Evolutionary conservation across 2,888 invertebrate genomes (phyloP), one percentile per base, ranked within the genome.

Genomic region (Nomada flava): DNA sequence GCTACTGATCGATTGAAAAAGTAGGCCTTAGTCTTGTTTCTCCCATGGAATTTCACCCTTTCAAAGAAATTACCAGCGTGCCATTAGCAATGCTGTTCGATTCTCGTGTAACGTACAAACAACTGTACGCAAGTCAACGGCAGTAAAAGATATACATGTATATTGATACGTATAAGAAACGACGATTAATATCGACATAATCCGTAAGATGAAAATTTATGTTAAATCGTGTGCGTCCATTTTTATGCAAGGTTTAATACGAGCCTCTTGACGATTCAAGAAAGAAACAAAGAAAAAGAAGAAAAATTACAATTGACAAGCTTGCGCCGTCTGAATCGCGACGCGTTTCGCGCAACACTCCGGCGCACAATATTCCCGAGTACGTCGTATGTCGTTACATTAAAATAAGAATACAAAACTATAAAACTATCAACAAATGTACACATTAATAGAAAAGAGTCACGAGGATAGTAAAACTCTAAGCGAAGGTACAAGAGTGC

Each of bases 351-450:
- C 47, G 47, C 70, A 64, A 44, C 23, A 55, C 15, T 55, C 15
- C 69, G 20, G 29, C 59, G 47, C 44, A 57, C 60, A 29, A 42
- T 74, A 29, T 29, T 50, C 20, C 36, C 50, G 50, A 36, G 60
- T 26, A 26, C 20, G 18, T 74, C 68, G 67, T 70, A 67, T 69
- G 65, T 59, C 79, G 18, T 77, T 74, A 72, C 71, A 74, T 84
- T 83, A 86, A 90, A 87, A 89, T 79, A 88, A 89, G 86, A 79
- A 86, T 90, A 88, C 84, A 88, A 92, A 91, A 90, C 90, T 89
- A 92, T 90, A 90, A 93, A 92, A 90, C 89, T 93, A 93, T 93
- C 89, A 93, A 93, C 93, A 93, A 93, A 91, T 93, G 88, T 93
- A 93, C 92, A 93, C 81, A 79, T 86, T 80, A 60, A 69, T 86